Conservation (phyloP, 2,888 invertebrate species). For the Xestoiulus laeticollis region DNA sequence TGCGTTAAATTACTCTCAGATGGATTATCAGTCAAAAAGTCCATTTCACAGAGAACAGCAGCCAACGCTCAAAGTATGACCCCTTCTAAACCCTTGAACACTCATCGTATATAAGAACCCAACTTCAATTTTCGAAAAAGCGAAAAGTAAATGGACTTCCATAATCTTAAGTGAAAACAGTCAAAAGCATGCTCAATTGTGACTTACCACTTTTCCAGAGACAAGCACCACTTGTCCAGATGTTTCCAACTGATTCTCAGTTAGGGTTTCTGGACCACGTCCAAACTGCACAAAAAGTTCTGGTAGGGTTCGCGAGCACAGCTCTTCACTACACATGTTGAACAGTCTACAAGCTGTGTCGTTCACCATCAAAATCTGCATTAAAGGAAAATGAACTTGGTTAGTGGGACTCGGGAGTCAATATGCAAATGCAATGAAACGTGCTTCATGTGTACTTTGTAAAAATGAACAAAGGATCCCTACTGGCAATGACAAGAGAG, state of each 20-base stretch:
- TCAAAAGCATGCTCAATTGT: background rate
- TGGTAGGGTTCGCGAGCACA: constrained; percentile 66
- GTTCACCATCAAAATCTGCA: constrained; percentile 74
- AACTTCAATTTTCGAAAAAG: background rate
- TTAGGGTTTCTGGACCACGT: constrained; percentile 61
- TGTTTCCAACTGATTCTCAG: constrained; percentile 63
- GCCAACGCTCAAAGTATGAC: background rate
- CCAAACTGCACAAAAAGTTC: constrained; percentile 61
- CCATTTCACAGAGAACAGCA: background rate
- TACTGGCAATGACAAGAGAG: background rate
- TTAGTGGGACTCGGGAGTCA: constrained; percentile 57
- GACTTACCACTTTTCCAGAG: constrained; percentile 71
- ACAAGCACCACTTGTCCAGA: constrained; percentile 71
- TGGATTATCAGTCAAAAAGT: background rate
- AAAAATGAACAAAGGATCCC: background rate
- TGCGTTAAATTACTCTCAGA: background rate
- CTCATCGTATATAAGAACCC: background rate
- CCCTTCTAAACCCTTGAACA: background rate
- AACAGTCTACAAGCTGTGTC: constrained; percentile 71
- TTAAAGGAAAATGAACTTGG: background rate
- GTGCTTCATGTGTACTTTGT: background rate
- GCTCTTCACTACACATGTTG: constrained; percentile 64
- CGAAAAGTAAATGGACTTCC: background rate
- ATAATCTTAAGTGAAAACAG: constrained; percentile 4
- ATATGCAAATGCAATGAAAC: background rate